Percentiles rank a stretch among this genome's conserved stretches.
Evolutionary conservation across 1,140 invertebrate genomes (phyloP).

Genomic region (Diabrotica undecimpunctata): DNA sequence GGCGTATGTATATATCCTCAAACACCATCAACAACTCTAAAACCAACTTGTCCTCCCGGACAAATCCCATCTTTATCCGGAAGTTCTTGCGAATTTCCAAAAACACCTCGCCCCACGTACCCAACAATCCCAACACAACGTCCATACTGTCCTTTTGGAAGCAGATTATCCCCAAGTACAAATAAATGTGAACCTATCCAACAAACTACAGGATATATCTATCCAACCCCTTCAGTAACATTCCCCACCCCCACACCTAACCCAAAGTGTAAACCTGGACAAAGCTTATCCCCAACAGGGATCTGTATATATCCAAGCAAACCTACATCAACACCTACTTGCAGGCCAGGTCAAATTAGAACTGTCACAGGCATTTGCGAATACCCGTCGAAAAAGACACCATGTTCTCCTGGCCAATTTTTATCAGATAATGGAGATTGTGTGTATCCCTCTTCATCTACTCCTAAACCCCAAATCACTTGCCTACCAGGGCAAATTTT

Average conservation of each 20-base stretch:
- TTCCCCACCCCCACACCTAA: conserved; percentile 13
- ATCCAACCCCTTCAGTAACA: conserved; percentile 21
- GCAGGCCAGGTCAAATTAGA: conserved; percentile 9
- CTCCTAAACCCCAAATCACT: no score
- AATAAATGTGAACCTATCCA: no score
- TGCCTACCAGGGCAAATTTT: neutral
- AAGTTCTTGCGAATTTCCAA: no score
- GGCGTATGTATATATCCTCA: no score
- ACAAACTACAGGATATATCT: conserved; percentile 18
- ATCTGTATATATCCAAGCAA: neutral
- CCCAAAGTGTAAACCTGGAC: neutral
- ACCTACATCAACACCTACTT: neutral
- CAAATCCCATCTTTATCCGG: neutral
- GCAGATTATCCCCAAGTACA: no score
- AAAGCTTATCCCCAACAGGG: neutral
- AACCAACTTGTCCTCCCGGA: neutral
- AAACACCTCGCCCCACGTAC: no score
- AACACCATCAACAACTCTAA: neutral
- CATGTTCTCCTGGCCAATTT: neutral
- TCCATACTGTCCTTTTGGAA: neutral
- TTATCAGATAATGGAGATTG: no score
- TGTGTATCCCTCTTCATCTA: neutral
- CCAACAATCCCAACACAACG: neutral
- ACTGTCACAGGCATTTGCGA: conserved; percentile 6
- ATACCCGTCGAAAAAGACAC: conserved; percentile 1